These are phyloP conservation scores for Pangasianodon hypophthalmus DNA, from an alignment of 2,113 vertebrate species.

Conservation along the genomic window DNA sequence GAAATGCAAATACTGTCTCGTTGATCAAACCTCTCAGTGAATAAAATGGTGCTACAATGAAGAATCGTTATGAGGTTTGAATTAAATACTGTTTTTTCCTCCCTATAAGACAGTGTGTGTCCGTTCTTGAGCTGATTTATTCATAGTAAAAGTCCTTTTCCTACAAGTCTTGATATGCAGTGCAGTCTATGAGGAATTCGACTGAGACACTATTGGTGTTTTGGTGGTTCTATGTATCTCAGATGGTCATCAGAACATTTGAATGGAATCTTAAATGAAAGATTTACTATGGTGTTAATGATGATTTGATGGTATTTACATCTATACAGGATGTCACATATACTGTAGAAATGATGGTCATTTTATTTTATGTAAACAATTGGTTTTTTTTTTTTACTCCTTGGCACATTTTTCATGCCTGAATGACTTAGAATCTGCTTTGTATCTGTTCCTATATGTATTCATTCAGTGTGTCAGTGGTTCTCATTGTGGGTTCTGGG, in stretches of 20 bases:
- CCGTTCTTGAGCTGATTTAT: background rate
- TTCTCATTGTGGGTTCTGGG: background rate
- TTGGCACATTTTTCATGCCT: background rate
- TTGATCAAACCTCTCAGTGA: constrained; percentile 34
- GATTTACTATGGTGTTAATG: too few species aligned
- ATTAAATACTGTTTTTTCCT: constrained; percentile 26
- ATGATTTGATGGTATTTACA: background rate
- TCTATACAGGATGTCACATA: background rate
- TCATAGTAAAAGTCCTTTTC: background rate
- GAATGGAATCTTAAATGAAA: background rate
- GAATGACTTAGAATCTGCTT: background rate
- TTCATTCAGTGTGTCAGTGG: background rate
- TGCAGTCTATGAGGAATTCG: background rate
- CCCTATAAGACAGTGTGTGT: background rate
- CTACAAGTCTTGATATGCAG: background rate
- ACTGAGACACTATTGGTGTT: background rate
- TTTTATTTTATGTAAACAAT: background rate
- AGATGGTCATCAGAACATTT: background rate
- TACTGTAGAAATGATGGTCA: background rate
- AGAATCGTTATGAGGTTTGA: constrained; percentile 4
- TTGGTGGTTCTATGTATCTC: background rate
- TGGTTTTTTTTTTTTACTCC: background rate
- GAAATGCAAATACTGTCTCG: constrained; percentile 28
- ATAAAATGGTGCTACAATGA: constrained; percentile 37
- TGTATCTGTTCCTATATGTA: too few species aligned